These are phyloP conservation scores for Halcyon smyrnensis DNA, from an alignment of 2,797 vertebrate species.

Conservation along the genomic window DNA sequence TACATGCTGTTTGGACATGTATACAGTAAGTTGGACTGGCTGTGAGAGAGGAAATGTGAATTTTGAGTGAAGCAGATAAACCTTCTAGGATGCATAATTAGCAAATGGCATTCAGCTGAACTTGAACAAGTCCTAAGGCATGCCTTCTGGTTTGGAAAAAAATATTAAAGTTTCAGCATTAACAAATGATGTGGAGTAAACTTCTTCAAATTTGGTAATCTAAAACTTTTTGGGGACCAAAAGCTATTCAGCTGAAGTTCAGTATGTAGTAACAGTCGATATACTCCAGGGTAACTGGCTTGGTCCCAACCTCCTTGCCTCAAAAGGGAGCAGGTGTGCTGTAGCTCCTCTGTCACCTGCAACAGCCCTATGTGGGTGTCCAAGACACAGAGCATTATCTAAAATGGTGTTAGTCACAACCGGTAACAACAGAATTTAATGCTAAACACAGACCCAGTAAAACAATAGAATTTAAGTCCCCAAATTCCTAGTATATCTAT, in stretches of 20 bases:
- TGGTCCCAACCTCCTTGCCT: background rate
- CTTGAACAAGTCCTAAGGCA: background rate
- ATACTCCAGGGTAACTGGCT: background rate
- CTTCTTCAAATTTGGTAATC: background rate
- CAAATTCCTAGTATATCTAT: background rate
- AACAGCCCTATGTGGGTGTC: background rate
- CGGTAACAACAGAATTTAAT: background rate
- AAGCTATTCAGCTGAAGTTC: background rate
- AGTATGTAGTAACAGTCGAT: background rate
- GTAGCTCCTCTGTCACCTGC: background rate
- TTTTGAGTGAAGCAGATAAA: background rate
- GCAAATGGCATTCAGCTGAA: background rate
- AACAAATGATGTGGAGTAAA: background rate
- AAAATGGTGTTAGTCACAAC: background rate
- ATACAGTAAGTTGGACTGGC: background rate
- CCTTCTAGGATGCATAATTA: background rate
- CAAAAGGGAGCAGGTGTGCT: background rate
- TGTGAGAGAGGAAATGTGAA: background rate
- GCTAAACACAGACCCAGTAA: background rate
- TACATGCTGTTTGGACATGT: background rate
- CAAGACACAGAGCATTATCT: background rate
- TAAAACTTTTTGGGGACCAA: background rate
- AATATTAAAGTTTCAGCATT: fast-evolving
- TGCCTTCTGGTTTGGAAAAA: background rate
- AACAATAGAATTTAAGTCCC: fast-evolving